These are phyloP conservation scores for Syngnathus rostellatus DNA, from an alignment of 2,797 vertebrate species.

Conservation along the genomic window DNA sequence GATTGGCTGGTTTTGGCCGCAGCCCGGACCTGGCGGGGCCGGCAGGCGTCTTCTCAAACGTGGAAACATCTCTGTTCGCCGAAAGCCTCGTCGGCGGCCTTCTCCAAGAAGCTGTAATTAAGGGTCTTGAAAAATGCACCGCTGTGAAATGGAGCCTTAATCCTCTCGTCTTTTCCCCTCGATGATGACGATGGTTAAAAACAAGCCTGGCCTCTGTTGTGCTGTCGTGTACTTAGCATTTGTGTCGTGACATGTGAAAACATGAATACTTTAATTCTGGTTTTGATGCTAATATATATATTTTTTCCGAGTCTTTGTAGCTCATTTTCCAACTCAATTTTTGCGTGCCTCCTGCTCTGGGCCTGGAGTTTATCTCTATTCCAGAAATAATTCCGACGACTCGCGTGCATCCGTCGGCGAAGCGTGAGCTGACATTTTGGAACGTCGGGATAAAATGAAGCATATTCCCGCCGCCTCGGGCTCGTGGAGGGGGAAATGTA, in stretches of 20 bases:
- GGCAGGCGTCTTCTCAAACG: conserved; percentile 54
- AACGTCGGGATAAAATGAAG: conserved; percentile 63
- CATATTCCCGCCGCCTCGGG: conserved; percentile 66
- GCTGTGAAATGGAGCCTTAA: conserved; percentile 73
- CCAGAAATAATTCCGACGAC: conserved; percentile 67
- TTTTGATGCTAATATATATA: no score
- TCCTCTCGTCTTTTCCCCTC: conserved; percentile 66
- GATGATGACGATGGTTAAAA: conserved; percentile 44
- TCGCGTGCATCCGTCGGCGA: conserved; percentile 59
- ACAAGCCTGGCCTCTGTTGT: conserved; percentile 12
- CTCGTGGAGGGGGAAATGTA: conserved; percentile 58
- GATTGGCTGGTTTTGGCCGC: conserved; percentile 29
- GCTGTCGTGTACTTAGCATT: conserved; percentile 15
- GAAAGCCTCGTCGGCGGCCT: conserved; percentile 63
- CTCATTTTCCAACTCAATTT: neutral
- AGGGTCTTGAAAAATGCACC: conserved; percentile 76
- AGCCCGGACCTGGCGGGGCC: conserved; percentile 41
- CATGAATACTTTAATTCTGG: neutral
- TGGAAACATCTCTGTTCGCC: conserved; percentile 74
- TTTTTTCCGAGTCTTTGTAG: neutral
- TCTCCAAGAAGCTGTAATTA: conserved; percentile 76
- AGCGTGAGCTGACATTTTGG: conserved; percentile 65
- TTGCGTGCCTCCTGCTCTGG: neutral
- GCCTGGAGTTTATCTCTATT: conserved; percentile 57
- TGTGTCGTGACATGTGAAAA: conserved; percentile 1